Base-by-base conservation (phyloP, 2,888 invertebrate species). In the Glyphotaelius pellucidus region DNA sequence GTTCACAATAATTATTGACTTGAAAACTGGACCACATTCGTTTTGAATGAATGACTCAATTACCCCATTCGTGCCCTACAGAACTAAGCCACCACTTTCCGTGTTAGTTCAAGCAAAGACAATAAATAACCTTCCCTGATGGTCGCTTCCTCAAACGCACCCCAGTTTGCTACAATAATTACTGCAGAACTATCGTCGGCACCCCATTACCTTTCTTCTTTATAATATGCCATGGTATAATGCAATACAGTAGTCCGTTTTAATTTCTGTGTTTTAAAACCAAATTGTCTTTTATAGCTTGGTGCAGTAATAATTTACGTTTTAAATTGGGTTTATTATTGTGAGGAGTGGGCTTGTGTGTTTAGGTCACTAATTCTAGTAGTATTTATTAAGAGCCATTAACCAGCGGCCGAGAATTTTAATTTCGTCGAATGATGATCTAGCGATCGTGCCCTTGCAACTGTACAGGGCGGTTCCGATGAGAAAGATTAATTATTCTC, bases 81-180 rank as follows among this genome's bases (percentile, higher is more conserved):
- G 67, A 38, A 88, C 31, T 79, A 47, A 67, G 15, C 25, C 31
- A 35, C 67, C 9, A 67, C 67, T 67, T 67, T 25, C 67, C 67
- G 84, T 90, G 81, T n/a, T 80, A 52, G 91, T 84, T 80, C 86
- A 90, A 84, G 91, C 90, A 86, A 86, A 88, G 88, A 90, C 87
- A n/a, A 91, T 91, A 91, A 91, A 91, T 91, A 90, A 86, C 84
- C 79, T 91, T 90, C 80, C 52, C 32, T 52, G 91, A 86, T 80
- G 32, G 80, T 42, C 35, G 52, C 90, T 91, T 91, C 90, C 91
- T 90, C 85, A 80, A 80, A 42, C 90, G 79, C 86, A 38, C 86
- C 90, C 80, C 90, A 38, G 52, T 52, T 4, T 35, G 14, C 11
- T 87, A 87, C 87, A 30, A n/a, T 30, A 87, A 86, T 90, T 86